Evolutionary conservation across 2,888 invertebrate species (phyloP).

Genomic region (Drosophila kuntzei): DNA sequence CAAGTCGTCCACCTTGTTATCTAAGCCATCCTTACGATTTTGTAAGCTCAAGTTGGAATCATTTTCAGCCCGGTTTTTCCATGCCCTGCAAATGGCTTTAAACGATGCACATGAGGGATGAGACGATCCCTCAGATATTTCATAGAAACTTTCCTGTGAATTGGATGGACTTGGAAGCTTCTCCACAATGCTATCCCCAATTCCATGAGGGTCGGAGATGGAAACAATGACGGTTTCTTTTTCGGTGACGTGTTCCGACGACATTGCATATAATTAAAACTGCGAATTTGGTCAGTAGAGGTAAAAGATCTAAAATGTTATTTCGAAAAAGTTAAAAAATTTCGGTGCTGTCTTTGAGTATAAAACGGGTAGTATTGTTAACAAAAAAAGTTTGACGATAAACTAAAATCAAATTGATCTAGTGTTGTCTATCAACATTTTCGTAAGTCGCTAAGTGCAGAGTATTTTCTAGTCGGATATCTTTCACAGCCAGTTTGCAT

Average conservation of each 20-base stretch:
- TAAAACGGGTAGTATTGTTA: not conserved
- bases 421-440: not conserved
- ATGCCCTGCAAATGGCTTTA: conserved; percentile 33
- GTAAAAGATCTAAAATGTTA: not conserved
- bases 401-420: not conserved
- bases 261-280: conserved; percentile 13
- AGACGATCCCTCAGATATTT: not conserved
- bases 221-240: not conserved
- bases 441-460: not conserved
- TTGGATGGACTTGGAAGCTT: conserved; percentile 2
- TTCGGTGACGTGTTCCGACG: not conserved
- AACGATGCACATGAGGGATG: conserved; percentile 40
- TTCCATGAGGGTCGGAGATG: not conserved
- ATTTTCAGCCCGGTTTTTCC: conserved; percentile 16
- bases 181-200: conserved; percentile 31
- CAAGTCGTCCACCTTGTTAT: conserved; percentile 7
- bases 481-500: not conserved
- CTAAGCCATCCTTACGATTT: not conserved
- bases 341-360: not conserved
- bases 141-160: conserved; percentile 6
- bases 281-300: conserved; percentile 5
- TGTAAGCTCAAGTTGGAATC: conserved; percentile 21
- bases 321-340: conserved; percentile 5
- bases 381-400: not conserved
- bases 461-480: not conserved